Percentiles rank a stretch among this genome's conserved stretches.
These are phyloP conservation scores for Coelopa frigida DNA, from an alignment of 1,140 invertebrate species.

Conservation along the genomic window DNA sequence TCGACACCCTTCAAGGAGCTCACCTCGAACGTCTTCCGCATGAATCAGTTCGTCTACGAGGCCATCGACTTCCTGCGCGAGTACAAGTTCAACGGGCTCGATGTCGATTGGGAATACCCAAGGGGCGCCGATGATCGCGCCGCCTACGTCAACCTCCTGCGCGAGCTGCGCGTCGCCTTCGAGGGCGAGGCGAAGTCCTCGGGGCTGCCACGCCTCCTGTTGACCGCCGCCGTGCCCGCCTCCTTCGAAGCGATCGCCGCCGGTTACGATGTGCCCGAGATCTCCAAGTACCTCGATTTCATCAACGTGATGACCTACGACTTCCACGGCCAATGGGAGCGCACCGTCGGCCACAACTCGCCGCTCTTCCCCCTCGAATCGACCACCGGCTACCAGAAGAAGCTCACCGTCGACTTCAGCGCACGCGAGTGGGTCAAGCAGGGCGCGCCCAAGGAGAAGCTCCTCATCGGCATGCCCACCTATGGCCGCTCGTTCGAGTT, in stretches of 20 bases:
- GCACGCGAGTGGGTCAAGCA: conserved; percentile 88
- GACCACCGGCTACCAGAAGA: conserved; percentile 83
- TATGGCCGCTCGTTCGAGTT: conserved; percentile 92
- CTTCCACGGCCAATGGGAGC: conserved; percentile 89
- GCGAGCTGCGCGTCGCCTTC: conserved; percentile 77
- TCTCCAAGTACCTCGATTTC: conserved; percentile 88
- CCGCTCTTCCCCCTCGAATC: conserved; percentile 83
- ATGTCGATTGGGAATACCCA: conserved; percentile 96
- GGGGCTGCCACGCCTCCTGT: conserved; percentile 68
- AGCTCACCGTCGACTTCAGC: conserved; percentile 84
- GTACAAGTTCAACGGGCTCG: conserved; percentile 84
- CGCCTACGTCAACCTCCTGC: conserved; percentile 70
- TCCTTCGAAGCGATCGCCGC: conserved; percentile 88
- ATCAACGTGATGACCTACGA: conserved; percentile 95
- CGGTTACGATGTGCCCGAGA: conserved; percentile 90
- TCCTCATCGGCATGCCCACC: conserved; percentile 91
- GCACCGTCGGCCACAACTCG: conserved; percentile 86
- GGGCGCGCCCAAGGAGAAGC: conserved; percentile 90
- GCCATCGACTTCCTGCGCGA: conserved; percentile 86
- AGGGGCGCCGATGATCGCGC: conserved; percentile 77
- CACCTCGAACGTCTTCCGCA: conserved; percentile 81
- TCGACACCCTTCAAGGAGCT: conserved; percentile 88
- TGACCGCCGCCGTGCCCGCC: conserved; percentile 86
- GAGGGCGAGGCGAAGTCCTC: conserved; percentile 79
- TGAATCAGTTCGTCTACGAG: conserved; percentile 93